These are phyloP conservation scores for Burhinus oedicnemus DNA, from an alignment of 2,113 vertebrate genomes.

Conservation along the genomic window DNA sequence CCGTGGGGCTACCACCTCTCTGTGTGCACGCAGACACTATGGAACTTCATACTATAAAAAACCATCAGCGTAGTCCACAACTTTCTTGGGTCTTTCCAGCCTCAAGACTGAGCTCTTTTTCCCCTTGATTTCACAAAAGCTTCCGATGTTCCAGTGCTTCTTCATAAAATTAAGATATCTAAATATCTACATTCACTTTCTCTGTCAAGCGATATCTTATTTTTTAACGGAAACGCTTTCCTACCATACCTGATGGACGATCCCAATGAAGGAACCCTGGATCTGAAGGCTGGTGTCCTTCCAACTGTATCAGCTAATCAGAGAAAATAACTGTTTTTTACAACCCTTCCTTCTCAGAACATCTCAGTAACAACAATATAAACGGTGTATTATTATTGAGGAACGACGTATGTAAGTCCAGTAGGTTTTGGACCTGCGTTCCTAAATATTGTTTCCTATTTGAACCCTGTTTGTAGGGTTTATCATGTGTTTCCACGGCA, in stretches of 20 bases:
- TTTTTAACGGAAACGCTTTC: neutral
- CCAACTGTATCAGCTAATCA: neutral
- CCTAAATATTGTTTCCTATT: constrained; percentile 26
- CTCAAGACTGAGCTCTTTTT: neutral
- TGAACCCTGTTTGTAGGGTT: neutral
- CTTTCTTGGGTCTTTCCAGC: neutral
- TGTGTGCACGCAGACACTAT: neutral
- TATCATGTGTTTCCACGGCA: constrained; percentile 24
- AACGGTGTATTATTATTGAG: neutral
- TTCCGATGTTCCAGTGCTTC: neutral
- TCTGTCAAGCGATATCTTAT: neutral
- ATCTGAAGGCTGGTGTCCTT: neutral
- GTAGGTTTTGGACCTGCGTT: neutral
- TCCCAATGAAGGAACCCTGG: neutral
- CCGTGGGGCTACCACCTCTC: neutral
- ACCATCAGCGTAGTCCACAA: neutral
- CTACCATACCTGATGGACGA: neutral
- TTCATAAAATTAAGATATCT: neutral
- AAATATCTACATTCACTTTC: neutral
- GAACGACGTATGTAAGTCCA: neutral
- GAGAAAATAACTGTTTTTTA: neutral
- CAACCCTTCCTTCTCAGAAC: neutral
- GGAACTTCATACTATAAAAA: neutral
- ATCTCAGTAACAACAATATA: neutral
- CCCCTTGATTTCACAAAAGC: neutral